phyloP scores from a whole-genome alignment of 2,888 invertebrate species.

The Ischnura elegans region DNA sequence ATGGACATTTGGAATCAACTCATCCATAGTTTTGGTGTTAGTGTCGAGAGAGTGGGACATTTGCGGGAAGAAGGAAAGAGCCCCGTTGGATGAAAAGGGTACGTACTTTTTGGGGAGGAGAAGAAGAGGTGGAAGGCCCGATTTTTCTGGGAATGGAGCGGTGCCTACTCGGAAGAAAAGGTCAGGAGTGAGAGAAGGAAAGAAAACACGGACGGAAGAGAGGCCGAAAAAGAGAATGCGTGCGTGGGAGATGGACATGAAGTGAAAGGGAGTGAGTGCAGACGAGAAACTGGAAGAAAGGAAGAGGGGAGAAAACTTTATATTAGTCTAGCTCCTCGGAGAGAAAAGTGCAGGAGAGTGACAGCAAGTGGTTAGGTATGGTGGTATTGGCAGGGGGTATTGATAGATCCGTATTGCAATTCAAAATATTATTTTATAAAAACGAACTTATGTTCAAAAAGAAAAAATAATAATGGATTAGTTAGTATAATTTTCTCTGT shows the following conservation, averaged over 20 bases:
- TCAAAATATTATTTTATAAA: no score
- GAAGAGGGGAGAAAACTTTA: background rate
- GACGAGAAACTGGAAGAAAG: no score
- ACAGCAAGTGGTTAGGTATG: background rate
- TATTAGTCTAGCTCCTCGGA: background rate
- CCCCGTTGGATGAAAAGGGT: background rate
- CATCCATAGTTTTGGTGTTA: no score
- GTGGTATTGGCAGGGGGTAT: background rate
- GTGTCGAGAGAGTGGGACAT: background rate
- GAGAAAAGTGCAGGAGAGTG: background rate
- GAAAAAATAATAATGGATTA: no score
- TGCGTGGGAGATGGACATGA: background rate
- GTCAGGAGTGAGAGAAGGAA: background rate
- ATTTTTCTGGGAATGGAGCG: background rate
- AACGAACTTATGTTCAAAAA: no score
- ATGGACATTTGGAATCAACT: no score
- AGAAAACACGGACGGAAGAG: background rate
- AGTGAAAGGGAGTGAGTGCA: background rate
- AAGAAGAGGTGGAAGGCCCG: background rate
- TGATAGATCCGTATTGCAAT: no score
- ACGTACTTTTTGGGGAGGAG: background rate
- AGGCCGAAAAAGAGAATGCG: background rate
- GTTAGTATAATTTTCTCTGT: no score
- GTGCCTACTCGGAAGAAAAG: constrained; percentile 6
- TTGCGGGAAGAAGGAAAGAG: background rate